Conservation (phyloP, 2,888 invertebrate species). For the Tachina grossa region DNA sequence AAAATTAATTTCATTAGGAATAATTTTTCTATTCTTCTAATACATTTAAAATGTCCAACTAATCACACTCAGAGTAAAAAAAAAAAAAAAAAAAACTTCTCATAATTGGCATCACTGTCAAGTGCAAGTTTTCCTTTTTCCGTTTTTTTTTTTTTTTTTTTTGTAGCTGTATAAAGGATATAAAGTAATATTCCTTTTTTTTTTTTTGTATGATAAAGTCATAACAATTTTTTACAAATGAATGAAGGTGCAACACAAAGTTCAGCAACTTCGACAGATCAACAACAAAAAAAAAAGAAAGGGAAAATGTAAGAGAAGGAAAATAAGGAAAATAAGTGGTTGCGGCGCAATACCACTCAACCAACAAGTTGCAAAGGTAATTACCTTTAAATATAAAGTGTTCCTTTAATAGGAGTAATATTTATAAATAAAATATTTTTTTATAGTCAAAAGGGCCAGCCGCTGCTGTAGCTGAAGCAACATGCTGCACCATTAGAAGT, state of each 20-base stretch:
- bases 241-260: conserved; percentile 58
- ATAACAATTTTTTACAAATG: conserved; percentile 57
- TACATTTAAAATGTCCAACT: no score
- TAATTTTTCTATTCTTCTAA: neutral
- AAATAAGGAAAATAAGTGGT: conserved; percentile 22
- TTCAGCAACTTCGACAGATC: conserved; percentile 56
- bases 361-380: conserved; percentile 62
- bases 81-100: conserved; percentile 39
- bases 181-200: conserved; percentile 6
- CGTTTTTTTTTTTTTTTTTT: neutral
- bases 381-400: conserved; percentile 65
- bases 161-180: neutral
- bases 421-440: conserved; percentile 21
- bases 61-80: neutral
- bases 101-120: conserved; percentile 62
- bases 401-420: conserved; percentile 33
- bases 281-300: conserved; percentile 17
- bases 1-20: neutral
- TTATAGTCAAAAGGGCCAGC: conserved; percentile 24
- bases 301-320: conserved; percentile 16
- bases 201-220: conserved; percentile 14
- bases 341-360: conserved; percentile 31
- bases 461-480: conserved; percentile 13
- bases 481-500: conserved; percentile 33
- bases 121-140: conserved; percentile 37